Percentiles rank a stretch among this genome's conserved stretches.
These are phyloP conservation scores for Eupelmus urozonus DNA, from an alignment of 2,888 invertebrate genomes.

Conservation along the genomic window DNA sequence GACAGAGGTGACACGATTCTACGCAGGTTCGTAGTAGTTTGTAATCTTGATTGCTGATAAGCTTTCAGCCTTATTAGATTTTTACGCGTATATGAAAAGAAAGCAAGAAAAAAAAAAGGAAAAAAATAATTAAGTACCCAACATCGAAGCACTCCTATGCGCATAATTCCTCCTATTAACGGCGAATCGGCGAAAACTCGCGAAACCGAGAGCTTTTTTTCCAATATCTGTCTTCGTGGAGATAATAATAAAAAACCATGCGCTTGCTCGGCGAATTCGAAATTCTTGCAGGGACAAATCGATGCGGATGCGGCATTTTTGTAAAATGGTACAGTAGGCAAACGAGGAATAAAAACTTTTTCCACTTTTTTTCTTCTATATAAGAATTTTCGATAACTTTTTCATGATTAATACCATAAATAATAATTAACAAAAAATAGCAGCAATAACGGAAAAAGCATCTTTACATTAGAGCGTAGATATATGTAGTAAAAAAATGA, in stretches of 20 bases:
- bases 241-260: not conserved
- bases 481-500: conserved; percentile 3
- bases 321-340: conserved; percentile 14
- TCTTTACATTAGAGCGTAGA: conserved; percentile 39
- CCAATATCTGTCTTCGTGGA: conserved; percentile 1
- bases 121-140: not conserved
- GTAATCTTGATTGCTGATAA: conserved; percentile 62
- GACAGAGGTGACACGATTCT: conserved; percentile 39
- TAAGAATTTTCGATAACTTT: conserved; percentile 52
- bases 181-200: conserved; percentile 23
- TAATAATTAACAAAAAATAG: conserved; percentile 9
- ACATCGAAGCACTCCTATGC: conserved; percentile 43
- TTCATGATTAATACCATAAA: conserved; percentile 49
- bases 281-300: conserved; percentile 12
- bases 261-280: conserved; percentile 24
- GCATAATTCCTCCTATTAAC: conserved; percentile 9
- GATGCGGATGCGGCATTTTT: conserved; percentile 23
- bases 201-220: not conserved
- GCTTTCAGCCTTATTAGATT: conserved; percentile 63
- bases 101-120: not conserved
- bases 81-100: conserved; percentile 55
- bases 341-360: conserved; percentile 26
- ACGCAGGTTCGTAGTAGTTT: conserved; percentile 61
- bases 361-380: conserved; percentile 48
- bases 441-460: conserved; percentile 35